Evolutionary conservation across 2,888 invertebrate species (phyloP).

Genomic region (Dusona sp.): DNA sequence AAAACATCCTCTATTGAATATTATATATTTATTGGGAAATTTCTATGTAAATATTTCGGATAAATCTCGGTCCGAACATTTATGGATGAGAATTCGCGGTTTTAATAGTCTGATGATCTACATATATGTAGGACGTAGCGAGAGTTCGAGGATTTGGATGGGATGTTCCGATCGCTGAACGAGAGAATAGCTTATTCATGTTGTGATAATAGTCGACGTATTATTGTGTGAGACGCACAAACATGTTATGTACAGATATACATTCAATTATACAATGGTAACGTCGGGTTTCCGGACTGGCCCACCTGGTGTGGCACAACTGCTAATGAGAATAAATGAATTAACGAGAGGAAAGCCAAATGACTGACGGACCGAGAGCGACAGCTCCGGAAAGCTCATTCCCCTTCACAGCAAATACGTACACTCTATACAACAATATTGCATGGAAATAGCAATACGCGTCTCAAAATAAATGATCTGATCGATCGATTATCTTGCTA

Average conservation of each 20-base stretch:
- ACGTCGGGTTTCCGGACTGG: neutral
- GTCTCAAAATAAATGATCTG: neutral
- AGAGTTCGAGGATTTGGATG: neutral
- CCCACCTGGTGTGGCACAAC: slow-evolving; percentile 3
- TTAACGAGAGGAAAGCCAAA: slow-evolving; percentile 39
- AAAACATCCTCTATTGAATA: neutral
- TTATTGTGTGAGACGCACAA: slow-evolving; percentile 13
- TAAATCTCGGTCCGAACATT: neutral
- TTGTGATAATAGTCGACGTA: slow-evolving; percentile 34
- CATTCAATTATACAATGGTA: slow-evolving; percentile 22
- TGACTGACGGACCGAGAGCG: slow-evolving; percentile 45
- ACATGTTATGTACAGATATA: neutral
- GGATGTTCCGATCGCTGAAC: slow-evolving; percentile 31
- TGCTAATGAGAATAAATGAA: slow-evolving; percentile 37
- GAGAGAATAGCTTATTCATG: slow-evolving; percentile 20
- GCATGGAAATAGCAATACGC: slow-evolving; percentile 1
- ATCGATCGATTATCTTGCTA: slow-evolving; percentile 19
- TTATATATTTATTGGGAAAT: neutral
- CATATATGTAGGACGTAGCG: neutral
- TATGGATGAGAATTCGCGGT: neutral
- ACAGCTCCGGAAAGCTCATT: slow-evolving; percentile 50
- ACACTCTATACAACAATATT: slow-evolving; percentile 4
- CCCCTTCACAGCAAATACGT: slow-evolving; percentile 10
- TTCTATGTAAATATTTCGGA: neutral
- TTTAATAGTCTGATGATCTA: neutral